Percentiles rank a stretch among this genome's conserved stretches.
These are phyloP conservation scores for Noturus placidus DNA, from an alignment of 2,113 vertebrate genomes.

Conservation along the genomic window DNA sequence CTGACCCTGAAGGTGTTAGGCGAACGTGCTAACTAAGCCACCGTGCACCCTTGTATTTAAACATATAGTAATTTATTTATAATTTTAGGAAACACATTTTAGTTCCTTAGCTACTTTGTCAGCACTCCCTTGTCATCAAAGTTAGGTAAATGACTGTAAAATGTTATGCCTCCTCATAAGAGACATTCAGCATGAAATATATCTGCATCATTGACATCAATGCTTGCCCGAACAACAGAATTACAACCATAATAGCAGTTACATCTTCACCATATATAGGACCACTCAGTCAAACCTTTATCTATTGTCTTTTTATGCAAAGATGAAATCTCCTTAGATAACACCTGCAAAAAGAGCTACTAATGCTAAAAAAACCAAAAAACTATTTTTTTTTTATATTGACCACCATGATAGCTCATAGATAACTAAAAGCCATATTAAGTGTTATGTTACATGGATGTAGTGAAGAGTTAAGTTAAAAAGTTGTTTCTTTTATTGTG, in stretches of 20 bases:
- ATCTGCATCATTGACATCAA: background rate
- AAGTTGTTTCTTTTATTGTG: background rate
- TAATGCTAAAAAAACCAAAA: background rate
- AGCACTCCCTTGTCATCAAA: background rate
- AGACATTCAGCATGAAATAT: background rate
- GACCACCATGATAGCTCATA: background rate
- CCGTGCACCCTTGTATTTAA: background rate
- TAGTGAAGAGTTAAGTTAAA: background rate
- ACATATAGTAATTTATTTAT: background rate
- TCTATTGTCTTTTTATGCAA: background rate
- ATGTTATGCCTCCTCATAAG: background rate
- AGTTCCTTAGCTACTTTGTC: background rate
- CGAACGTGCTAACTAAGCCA: too few relatives aligned
- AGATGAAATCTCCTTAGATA: background rate
- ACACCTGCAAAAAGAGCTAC: background rate
- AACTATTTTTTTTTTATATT: background rate
- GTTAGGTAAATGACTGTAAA: background rate
- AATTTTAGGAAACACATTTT: background rate
- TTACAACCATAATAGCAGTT: background rate
- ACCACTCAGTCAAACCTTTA: background rate
- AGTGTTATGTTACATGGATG: background rate
- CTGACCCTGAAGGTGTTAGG: too few relatives aligned
- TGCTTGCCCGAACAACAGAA: background rate
- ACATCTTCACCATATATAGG: background rate
- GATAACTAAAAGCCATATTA: background rate